phyloP scores from a whole-genome alignment of 2,888 invertebrate genomes.

The Myathropa florea region DNA sequence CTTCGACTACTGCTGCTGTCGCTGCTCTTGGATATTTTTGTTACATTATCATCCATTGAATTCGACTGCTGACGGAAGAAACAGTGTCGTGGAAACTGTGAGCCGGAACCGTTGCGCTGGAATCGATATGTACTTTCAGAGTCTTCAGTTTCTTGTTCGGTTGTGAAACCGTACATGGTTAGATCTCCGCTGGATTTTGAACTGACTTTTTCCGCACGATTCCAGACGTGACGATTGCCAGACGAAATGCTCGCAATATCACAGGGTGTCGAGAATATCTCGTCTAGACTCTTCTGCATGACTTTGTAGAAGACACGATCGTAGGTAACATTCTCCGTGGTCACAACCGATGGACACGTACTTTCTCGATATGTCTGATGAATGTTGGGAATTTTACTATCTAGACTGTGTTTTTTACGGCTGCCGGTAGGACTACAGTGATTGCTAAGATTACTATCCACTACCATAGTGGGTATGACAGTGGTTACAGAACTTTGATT shows the following conservation, averaged over 20 bases:
- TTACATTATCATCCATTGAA: constrained; percentile 70
- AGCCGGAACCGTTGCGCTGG: constrained; percentile 79
- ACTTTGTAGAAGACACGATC: constrained; percentile 79
- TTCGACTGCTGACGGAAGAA: constrained; percentile 78
- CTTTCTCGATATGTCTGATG: constrained; percentile 60
- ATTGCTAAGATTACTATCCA: constrained; percentile 32
- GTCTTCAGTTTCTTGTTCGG: constrained; percentile 67
- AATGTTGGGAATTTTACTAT: constrained; percentile 76
- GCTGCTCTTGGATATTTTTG: constrained; percentile 49
- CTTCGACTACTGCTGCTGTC: constrained; percentile 41
- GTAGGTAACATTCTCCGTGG: constrained; percentile 78
- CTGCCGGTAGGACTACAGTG: constrained; percentile 71
- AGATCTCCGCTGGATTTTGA: constrained; percentile 80
- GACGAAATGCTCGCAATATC: constrained; percentile 56
- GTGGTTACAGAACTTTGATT: constrained; percentile 47
- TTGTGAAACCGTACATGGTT: constrained; percentile 78
- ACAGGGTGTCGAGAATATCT: constrained; percentile 76
- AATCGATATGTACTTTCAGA: constrained; percentile 75
- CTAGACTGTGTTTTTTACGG: constrained; percentile 79
- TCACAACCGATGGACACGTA: constrained; percentile 68
- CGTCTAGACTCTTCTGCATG: constrained; percentile 77
- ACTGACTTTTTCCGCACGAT: constrained; percentile 76
- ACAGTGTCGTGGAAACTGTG: constrained; percentile 79
- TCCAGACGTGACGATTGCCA: constrained; percentile 72
- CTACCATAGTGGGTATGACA: constrained; percentile 49